Base-by-base conservation (phyloP, 2,113 vertebrate genomes). In the Sylvilagus bachmani region DNA sequence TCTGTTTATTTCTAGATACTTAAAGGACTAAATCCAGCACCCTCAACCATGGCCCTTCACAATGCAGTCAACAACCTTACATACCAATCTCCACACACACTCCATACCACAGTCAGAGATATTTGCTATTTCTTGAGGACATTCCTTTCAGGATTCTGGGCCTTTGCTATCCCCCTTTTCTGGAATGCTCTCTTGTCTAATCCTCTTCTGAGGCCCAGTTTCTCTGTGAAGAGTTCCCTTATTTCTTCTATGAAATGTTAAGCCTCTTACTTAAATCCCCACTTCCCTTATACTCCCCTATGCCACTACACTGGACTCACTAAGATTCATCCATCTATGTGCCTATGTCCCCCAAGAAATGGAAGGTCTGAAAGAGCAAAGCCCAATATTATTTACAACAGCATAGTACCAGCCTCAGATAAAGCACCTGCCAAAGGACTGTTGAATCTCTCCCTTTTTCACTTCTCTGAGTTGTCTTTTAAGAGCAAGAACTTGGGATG, bases 161-260 rank as follows among this genome's bases (percentile, higher is more conserved):
- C 13, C 91, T 80, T 58, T 82, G n/a, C 33, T 92, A 33, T 67
- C 51, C 33, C 33, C 25, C 69, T 89, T 70, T 89, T n/a, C 62
- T 74, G 64, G 36, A 73, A 86, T 19, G 29, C 11, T 87, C 69
- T 93, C 25, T 88, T 25, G 8, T 62, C 44, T 75, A 49, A 62
- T 4, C 7, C 31, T 49, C 38, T 85, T 44, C 21, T 49, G 51
- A 74, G 17, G 29, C 21, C 70, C 13, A 19, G n/a, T 83, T 83
- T 96, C 75, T 90, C 89, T 62, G 14, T 58, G 71, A 86, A 91
- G 70, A 58, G 7, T 55, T 86, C 67, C 74, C 55, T 25, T 53
- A 53, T 5, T 70, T 79, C 64, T 73, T 22, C 19, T 73, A 70
- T 10, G 64, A 58, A 86, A 91, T 78, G 12, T 21, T 44, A 64